Conservation (phyloP, 2,888 invertebrate genomes). For the Acleris sparsana region DNA sequence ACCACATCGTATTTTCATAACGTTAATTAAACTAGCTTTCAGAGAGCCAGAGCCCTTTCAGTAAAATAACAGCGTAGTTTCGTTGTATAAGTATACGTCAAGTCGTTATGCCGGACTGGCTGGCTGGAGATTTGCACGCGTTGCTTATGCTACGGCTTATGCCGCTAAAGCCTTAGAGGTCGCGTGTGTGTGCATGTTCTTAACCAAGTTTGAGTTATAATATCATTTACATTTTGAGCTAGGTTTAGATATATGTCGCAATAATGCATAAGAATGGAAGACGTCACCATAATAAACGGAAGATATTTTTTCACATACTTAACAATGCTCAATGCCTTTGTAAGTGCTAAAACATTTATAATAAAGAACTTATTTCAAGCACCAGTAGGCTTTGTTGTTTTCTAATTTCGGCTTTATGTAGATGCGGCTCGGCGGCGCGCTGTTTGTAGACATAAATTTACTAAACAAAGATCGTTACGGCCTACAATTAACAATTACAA, state of each 20-base stretch:
- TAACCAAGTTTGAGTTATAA: no score
- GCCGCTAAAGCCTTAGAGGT: slow-evolving; percentile 31
- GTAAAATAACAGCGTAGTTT: slow-evolving; percentile 7
- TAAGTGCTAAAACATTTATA: slow-evolving; percentile 1
- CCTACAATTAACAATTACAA: slow-evolving; percentile 66
- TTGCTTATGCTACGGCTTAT: slow-evolving; percentile 13
- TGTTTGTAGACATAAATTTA: slow-evolving; percentile 53
- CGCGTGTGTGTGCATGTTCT: slow-evolving; percentile 38
- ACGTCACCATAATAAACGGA: no score
- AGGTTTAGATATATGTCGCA: background rate
- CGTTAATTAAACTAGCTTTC: slow-evolving; percentile 5
- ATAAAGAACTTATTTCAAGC: slow-evolving; percentile 2
- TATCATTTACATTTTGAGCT: no score
- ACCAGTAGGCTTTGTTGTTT: slow-evolving; percentile 1
- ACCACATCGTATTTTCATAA: background rate
- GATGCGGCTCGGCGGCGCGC: slow-evolving; percentile 43
- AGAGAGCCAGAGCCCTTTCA: slow-evolving; percentile 5
- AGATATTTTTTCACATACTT: background rate
- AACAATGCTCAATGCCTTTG: background rate
- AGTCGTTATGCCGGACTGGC: slow-evolving; percentile 4
- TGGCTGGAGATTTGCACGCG: slow-evolving; percentile 7
- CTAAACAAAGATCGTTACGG: slow-evolving; percentile 68
- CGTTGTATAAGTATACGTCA: slow-evolving; percentile 1
- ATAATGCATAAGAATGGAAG: background rate
- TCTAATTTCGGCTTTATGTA: slow-evolving; percentile 40